Percentiles rank a stretch among this genome's conserved stretches.
Evolutionary conservation across 2,113 vertebrate species (phyloP).

Genomic region (Ochotona princeps): DNA sequence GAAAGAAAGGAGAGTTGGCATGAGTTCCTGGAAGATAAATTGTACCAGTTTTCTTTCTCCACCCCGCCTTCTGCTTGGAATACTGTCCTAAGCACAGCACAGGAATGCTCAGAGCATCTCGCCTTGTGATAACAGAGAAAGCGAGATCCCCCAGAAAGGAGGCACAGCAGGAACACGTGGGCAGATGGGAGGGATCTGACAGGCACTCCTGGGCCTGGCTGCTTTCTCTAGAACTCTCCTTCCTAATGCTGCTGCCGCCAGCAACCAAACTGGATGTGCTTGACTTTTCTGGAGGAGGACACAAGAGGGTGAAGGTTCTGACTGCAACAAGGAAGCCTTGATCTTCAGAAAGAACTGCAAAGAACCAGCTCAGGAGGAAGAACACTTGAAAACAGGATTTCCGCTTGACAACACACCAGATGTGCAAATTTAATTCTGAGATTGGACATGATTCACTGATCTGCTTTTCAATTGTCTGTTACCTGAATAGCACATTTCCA

Average conservation of each 20-base stretch:
- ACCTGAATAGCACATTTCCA: conserved; percentile 38
- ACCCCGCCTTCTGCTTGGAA: neutral
- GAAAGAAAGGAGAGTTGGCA: neutral
- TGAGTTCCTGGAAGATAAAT: neutral
- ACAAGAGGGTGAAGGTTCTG: neutral
- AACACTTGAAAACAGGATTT: neutral
- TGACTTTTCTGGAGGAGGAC: neutral
- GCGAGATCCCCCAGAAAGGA: neutral
- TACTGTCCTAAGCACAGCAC: neutral
- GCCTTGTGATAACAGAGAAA: neutral
- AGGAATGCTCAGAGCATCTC: neutral
- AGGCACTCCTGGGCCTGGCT: neutral
- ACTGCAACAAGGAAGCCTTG: neutral
- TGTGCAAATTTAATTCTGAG: conserved; percentile 24
- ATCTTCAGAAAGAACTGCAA: neutral
- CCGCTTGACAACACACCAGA: conserved; percentile 23
- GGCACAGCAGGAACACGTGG: neutral
- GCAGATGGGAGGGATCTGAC: neutral
- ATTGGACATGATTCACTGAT: neutral
- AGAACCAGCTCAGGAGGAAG: neutral
- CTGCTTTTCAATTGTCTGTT: conserved; percentile 18
- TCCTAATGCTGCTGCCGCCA: neutral
- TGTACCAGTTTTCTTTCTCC: neutral
- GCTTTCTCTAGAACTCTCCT: neutral
- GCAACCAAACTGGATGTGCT: neutral